Evolutionary conservation across 2,113 vertebrate genomes (phyloP).

Genomic region (Pardalotus punctatus): DNA sequence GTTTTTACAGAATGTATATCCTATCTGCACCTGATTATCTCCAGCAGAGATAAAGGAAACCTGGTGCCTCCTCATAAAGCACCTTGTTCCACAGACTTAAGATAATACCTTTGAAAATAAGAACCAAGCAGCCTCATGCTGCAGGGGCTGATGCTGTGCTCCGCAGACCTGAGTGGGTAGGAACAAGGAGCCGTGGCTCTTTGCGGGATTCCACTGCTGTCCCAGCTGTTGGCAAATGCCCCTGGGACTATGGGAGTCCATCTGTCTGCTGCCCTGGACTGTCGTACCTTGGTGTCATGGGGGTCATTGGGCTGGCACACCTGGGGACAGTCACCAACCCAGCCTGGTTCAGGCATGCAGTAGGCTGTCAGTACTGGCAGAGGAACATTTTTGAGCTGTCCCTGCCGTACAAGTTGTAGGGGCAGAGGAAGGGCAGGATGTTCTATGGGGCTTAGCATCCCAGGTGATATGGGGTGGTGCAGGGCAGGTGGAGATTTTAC

Average conservation of each 20-base stretch:
- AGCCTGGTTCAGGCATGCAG: neutral
- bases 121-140: neutral
- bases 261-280: neutral
- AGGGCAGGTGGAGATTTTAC: neutral
- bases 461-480: neutral
- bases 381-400: neutral
- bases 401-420: neutral
- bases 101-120: neutral
- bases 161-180: neutral
- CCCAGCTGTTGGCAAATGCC: neutral
- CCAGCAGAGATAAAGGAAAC: constrained; percentile 55
- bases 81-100: neutral
- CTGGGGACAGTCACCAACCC: neutral
- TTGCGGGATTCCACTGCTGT: neutral
- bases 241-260: neutral
- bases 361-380: neutral
- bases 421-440: neutral
- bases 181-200: neutral
- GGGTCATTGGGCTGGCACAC: fast-evolving
- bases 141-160: neutral
- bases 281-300: too few relatives aligned
- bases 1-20: constrained; percentile 59
- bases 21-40: constrained; percentile 52
- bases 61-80: neutral
- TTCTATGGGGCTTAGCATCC: neutral